phyloP scores from a whole-genome alignment of 2,797 vertebrate genomes.

The Peromyscus attwateri region DNA sequence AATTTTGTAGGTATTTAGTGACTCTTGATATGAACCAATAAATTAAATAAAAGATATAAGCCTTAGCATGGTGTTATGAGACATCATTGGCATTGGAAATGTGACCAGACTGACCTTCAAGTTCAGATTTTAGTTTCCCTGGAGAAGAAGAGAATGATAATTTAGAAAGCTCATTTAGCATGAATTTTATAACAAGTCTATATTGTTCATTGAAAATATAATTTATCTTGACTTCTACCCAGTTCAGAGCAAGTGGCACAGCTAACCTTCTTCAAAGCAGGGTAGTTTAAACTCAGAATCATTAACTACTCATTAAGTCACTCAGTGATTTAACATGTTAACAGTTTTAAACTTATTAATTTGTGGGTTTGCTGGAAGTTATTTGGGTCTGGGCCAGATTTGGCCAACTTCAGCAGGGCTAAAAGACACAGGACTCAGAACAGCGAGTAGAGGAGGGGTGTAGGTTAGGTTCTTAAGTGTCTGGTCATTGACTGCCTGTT shows the following conservation, averaged over 20 bases:
- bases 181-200: background rate
- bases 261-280: background rate
- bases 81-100: background rate
- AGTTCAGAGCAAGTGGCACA: slow-evolving; percentile 18
- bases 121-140: background rate
- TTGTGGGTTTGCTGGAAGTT: background rate
- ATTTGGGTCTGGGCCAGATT: background rate
- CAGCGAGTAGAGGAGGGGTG: rapidly evolving
- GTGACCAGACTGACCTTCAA: slow-evolving; percentile 17
- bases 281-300: background rate
- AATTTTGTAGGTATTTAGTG: background rate
- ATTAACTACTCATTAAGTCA: background rate
- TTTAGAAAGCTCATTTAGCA: background rate
- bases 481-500: background rate
- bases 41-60: slow-evolving; percentile 44
- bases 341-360: background rate
- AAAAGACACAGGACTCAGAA: background rate
- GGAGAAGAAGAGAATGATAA: slow-evolving; percentile 5
- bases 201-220: slow-evolving; percentile 46
- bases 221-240: slow-evolving; percentile 12
- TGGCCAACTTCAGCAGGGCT: background rate
- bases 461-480: background rate
- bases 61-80: background rate
- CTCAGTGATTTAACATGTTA: background rate
- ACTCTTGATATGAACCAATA: slow-evolving; percentile 14